These are phyloP conservation scores for Porites divaricata DNA, from an alignment of 92 coral and sea anemone species.

Conservation along the genomic window DNA sequence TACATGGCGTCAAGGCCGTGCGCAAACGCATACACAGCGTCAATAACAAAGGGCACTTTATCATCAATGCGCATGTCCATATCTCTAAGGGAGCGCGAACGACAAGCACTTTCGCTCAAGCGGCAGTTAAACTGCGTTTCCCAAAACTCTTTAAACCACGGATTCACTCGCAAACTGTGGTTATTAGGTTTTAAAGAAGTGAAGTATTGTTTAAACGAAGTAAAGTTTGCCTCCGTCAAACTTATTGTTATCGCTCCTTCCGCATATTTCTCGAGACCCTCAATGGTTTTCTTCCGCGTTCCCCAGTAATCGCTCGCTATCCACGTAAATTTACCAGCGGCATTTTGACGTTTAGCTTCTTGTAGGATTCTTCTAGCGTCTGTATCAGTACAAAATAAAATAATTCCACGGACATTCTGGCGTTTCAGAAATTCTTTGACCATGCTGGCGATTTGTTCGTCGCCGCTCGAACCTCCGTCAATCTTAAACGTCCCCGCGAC, in stretches of 20 bases:
- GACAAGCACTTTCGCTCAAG: slow-evolving; percentile 55
- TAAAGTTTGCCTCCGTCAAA: slow-evolving; percentile 33
- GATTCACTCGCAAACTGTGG: slow-evolving; percentile 62
- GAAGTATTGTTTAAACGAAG: slow-evolving; percentile 63
- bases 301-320: slow-evolving; percentile 98
- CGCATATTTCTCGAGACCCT: slow-evolving; percentile 68
- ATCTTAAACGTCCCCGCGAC: slow-evolving; percentile 76
- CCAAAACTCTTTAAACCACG: slow-evolving; percentile 96
- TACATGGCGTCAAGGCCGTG: slow-evolving; percentile 79
- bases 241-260: slow-evolving; percentile 95
- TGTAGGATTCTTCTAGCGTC: slow-evolving; percentile 79
- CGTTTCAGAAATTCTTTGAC: slow-evolving; percentile 55
- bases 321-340: slow-evolving; percentile 72
- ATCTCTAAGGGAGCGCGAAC: slow-evolving; percentile 27
- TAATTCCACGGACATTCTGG: slow-evolving; percentile 72
- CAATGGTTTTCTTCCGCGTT: slow-evolving; percentile 71
- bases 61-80: slow-evolving; percentile 68
- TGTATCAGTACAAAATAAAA: slow-evolving; percentile 83
- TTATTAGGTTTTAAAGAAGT: slow-evolving; percentile 60
- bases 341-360: slow-evolving; percentile 62
- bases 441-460: slow-evolving; percentile 44
- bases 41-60: slow-evolving; percentile 92
- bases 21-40: slow-evolving; percentile 93
- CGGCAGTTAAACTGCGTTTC: slow-evolving; percentile 64
- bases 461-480: slow-evolving; percentile 37